Conservation (phyloP, 2,797 vertebrate genomes). For the Pseudotriccus pelzelni region DNA sequence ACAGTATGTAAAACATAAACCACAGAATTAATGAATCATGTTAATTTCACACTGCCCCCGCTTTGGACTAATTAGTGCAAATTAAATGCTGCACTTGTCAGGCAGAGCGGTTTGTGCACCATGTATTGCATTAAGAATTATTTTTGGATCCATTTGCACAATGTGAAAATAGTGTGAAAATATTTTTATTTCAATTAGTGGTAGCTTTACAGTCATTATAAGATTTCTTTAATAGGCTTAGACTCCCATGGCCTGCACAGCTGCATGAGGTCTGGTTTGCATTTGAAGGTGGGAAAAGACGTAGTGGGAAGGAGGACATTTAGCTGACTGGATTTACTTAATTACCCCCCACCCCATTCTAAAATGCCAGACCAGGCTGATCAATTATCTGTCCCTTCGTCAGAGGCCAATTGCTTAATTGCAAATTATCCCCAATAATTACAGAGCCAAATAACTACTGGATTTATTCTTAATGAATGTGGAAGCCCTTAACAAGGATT, state of each 20-base stretch:
- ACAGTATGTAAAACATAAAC: conserved; percentile 40
- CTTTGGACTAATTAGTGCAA: conserved; percentile 76
- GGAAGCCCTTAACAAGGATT: conserved; percentile 52
- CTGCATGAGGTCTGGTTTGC: conserved; percentile 53
- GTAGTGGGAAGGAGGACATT: conserved; percentile 24
- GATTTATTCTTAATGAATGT: conserved; percentile 64
- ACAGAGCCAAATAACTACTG: conserved; percentile 38
- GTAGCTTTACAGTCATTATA: conserved; percentile 72
- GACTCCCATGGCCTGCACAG: conserved; percentile 18
- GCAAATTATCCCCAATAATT: conserved; percentile 62
- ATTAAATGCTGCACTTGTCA: conserved; percentile 78
- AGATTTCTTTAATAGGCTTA: conserved; percentile 62
- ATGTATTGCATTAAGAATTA: conserved; percentile 44
- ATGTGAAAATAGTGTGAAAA: conserved; percentile 70
- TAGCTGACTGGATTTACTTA: conserved; percentile 63
- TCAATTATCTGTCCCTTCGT: conserved; percentile 54
- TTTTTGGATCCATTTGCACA: conserved; percentile 59
- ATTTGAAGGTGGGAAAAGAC: conserved; percentile 59
- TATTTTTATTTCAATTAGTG: conserved; percentile 74
- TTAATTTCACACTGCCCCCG: conserved; percentile 77
- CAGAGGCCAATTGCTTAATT: conserved; percentile 62
- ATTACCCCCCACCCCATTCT: conserved; percentile 44
- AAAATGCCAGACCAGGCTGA: conserved; percentile 33
- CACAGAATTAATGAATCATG: conserved; percentile 69
- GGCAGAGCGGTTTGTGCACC: conserved; percentile 62